These are phyloP conservation scores for Ruditapes philippinarum DNA, from an alignment of 1,140 invertebrate genomes.

Conservation along the genomic window DNA sequence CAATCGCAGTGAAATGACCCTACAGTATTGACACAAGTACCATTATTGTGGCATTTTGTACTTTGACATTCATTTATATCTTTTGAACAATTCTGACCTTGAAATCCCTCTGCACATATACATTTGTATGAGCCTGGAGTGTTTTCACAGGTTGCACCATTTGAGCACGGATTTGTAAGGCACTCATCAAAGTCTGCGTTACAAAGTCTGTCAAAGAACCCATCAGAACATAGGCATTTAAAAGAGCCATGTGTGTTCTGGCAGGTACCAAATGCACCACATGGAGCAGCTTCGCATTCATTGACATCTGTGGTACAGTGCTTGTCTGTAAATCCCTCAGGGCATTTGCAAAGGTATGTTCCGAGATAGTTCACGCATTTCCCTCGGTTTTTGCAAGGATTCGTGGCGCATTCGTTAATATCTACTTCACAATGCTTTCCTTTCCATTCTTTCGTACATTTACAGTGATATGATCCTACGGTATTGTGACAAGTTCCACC, in stretches of 20 bases:
- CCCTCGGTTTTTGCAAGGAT: conserved; percentile 69
- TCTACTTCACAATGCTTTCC: conserved; percentile 98
- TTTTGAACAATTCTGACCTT: conserved; percentile 35
- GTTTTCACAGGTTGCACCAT: conserved; percentile 67
- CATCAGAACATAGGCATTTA: conserved; percentile 68
- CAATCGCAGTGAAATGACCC: conserved; percentile 51
- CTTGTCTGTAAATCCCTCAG: conserved; percentile 90
- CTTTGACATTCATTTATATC: conserved; percentile 76
- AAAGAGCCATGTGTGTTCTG: conserved; percentile 22
- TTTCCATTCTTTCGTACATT: conserved; percentile 90
- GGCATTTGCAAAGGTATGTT: conserved; percentile 57
- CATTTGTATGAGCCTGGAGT: conserved; percentile 19
- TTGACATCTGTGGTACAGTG: conserved; percentile 96
- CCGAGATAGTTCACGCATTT: conserved; percentile 49
- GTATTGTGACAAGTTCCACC: conserved; percentile 59
- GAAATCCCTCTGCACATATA: conserved; percentile 86
- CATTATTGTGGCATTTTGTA: conserved; percentile 90
- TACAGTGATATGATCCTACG: conserved; percentile 25
- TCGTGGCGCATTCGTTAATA: conserved; percentile 87
- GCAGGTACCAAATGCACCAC: conserved; percentile 17
- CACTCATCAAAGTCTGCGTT: conserved; percentile 78
- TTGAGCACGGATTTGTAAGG: conserved; percentile 66
- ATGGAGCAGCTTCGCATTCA: conserved; percentile 28
- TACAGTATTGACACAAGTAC: conserved; percentile 40
- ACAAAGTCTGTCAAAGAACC: conserved; percentile 89